phyloP scores from a whole-genome alignment of 2,888 invertebrate genomes.

The Ectobius pallidus region DNA sequence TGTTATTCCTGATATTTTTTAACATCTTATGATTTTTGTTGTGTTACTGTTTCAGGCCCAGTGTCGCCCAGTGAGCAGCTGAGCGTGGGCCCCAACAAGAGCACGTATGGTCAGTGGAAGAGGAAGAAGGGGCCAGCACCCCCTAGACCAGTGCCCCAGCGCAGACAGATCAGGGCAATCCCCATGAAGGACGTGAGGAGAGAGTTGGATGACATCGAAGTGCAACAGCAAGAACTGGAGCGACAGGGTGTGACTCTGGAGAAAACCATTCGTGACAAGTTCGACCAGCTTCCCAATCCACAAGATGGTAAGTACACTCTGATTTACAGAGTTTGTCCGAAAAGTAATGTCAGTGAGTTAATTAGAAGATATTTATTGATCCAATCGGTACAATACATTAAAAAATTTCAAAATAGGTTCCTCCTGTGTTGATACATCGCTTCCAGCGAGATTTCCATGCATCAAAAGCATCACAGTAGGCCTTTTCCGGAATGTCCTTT shows the following conservation, averaged over 20 bases:
- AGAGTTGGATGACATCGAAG: slow-evolving; percentile 66
- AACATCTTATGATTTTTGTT: too few species aligned
- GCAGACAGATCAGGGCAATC: slow-evolving; percentile 63
- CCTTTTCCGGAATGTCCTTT: too few species aligned
- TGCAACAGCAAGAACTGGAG: slow-evolving; percentile 87
- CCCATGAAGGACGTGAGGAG: slow-evolving; percentile 62
- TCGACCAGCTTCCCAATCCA: slow-evolving; percentile 56
- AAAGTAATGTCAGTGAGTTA: too few species aligned
- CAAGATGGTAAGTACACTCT: background rate
- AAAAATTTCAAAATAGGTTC: too few species aligned
- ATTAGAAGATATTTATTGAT: too few species aligned
- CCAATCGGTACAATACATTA: too few species aligned
- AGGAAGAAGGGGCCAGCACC: slow-evolving; percentile 84
- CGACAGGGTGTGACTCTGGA: slow-evolving; percentile 90
- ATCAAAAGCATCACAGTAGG: too few species aligned
- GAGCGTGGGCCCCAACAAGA: slow-evolving; percentile 59
- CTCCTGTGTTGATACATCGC: too few species aligned
- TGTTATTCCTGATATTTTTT: too few species aligned
- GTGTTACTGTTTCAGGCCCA: too few species aligned
- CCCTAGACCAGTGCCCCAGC: slow-evolving; percentile 70
- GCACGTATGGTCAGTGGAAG: slow-evolving; percentile 71
- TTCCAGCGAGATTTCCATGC: too few species aligned
- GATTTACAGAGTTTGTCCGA: too few species aligned
- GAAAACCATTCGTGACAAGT: slow-evolving; percentile 84
- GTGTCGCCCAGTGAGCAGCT: background rate